Percentiles rank a stretch among this genome's conserved stretches.
Conservation (phyloP, 2,113 vertebrate species). For the Eulacestoma nigropectus region DNA sequence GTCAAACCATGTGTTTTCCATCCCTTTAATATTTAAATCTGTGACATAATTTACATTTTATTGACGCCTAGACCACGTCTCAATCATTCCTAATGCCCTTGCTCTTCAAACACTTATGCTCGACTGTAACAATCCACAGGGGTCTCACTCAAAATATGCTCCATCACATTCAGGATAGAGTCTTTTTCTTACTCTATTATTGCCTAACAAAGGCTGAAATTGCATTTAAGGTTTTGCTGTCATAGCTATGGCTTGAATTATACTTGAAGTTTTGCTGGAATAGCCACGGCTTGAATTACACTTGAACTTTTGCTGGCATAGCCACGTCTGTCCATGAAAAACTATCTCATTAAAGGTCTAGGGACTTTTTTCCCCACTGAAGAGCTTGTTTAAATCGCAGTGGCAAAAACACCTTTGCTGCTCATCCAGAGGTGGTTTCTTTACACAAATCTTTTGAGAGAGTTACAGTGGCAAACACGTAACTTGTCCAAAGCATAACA, state of each 20-base stretch:
- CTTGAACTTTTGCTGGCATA: neutral
- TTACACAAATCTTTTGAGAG: neutral
- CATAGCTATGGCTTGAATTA: neutral
- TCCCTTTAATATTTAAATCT: neutral
- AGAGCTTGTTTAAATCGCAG: neutral
- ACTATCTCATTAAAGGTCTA: neutral
- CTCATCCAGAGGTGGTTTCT: neutral
- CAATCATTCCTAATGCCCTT: neutral
- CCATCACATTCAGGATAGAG: neutral
- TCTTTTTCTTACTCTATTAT: neutral
- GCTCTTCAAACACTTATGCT: neutral
- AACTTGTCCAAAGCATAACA: neutral
- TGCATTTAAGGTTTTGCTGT: neutral
- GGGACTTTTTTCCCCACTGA: neutral
- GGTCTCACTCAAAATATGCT: neutral
- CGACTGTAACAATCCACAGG: neutral
- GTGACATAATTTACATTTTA: neutral
- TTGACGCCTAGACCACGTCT: neutral
- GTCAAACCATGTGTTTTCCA: neutral
- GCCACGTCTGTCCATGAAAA: neutral
- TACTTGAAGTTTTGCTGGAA: neutral
- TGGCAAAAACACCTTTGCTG: neutral
- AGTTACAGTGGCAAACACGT: neutral
- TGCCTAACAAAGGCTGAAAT: neutral
- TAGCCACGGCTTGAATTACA: no score